phyloP scores from a whole-genome alignment of 1,140 invertebrate genomes.

The Lasaia peninsularis region DNA sequence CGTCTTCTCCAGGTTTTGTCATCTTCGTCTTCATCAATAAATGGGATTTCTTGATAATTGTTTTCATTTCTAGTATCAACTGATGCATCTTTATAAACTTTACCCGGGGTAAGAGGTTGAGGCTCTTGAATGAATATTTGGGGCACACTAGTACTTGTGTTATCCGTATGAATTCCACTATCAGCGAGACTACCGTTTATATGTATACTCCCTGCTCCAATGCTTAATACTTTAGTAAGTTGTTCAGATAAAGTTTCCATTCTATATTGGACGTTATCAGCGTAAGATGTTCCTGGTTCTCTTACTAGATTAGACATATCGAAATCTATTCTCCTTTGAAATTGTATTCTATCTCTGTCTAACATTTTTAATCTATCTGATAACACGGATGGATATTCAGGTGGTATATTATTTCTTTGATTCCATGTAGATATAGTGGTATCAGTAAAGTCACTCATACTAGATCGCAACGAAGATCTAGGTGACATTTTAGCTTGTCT shows the following conservation, averaged over 20 bases:
- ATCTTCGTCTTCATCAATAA: constrained; percentile 67
- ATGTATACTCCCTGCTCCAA: constrained; percentile 60
- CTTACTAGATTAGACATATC: constrained; percentile 51
- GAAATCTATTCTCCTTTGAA: constrained; percentile 58
- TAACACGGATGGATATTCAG: constrained; percentile 62
- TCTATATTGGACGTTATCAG: constrained; percentile 50
- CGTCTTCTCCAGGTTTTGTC: constrained; percentile 41
- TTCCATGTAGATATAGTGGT: constrained; percentile 71
- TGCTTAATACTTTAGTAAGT: constrained; percentile 60
- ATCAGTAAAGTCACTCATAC: constrained; percentile 68
- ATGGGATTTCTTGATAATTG: constrained; percentile 67
- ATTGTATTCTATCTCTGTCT: constrained; percentile 48
- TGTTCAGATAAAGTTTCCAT: constrained; percentile 63
- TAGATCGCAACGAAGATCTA: constrained; percentile 66
- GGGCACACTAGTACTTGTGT: constrained; percentile 61
- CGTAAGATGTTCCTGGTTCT: constrained; percentile 56
- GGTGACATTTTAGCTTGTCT: constrained; percentile 56
- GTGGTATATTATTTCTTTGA: constrained; percentile 44
- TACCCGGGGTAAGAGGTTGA: constrained; percentile 34
- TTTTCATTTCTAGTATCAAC: constrained; percentile 68
- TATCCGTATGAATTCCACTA: constrained; percentile 68
- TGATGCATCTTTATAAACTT: constrained; percentile 56
- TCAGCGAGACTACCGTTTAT: constrained; percentile 68
- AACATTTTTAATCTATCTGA: constrained; percentile 58
- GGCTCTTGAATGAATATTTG: constrained; percentile 58